Percentiles rank a stretch among this genome's conserved stretches.
Conservation (phyloP, 2,113 vertebrate genomes). For the Dissostichus mawsoni region DNA sequence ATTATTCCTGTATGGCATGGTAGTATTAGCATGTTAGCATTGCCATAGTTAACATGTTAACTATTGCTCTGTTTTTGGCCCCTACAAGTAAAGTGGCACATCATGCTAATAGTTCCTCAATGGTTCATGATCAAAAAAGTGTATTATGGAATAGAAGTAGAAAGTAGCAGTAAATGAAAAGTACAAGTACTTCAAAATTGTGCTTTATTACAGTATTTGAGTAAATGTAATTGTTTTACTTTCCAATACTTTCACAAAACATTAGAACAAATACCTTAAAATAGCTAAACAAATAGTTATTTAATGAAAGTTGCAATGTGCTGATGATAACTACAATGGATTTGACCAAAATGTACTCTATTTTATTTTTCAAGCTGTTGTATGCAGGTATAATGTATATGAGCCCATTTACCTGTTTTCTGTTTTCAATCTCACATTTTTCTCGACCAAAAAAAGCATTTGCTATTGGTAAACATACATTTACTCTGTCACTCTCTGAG, state of each 20-base stretch:
- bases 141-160: too few relatives aligned
- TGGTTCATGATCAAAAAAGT: too few relatives aligned
- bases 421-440: not conserved
- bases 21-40: not conserved
- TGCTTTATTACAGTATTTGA: not conserved
- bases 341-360: not conserved
- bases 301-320: not conserved
- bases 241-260: not conserved
- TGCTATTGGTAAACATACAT: slow-evolving; percentile 13
- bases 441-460: not conserved
- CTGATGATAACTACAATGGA: not conserved
- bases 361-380: too few relatives aligned
- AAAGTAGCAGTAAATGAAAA: too few relatives aligned
- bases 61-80: too few relatives aligned
- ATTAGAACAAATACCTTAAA: not conserved
- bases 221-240: not conserved
- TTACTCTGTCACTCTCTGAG: not conserved
- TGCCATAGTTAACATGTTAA: not conserved
- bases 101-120: too few relatives aligned
- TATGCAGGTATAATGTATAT: too few relatives aligned
- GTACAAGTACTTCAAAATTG: too few relatives aligned
- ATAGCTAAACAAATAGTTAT: not conserved
- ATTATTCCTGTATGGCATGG: too few relatives aligned
- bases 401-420: too few relatives aligned
- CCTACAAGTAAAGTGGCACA: too few relatives aligned